Conservation (phyloP, 2,797 vertebrate species). For the Notolabrus celidotus region DNA sequence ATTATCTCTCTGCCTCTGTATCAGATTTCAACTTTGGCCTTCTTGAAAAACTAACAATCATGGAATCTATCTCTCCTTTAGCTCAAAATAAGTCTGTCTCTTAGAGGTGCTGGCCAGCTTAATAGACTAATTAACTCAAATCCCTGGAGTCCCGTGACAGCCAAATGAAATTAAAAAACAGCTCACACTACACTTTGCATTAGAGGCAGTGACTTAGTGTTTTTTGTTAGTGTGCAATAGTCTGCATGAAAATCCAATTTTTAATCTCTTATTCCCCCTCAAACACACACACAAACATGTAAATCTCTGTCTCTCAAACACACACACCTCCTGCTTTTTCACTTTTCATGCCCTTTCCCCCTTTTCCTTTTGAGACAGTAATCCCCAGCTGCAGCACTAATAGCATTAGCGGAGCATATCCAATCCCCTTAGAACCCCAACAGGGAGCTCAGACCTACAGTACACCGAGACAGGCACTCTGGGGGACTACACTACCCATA, state of each 20-base stretch:
- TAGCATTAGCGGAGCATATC: conserved; percentile 82
- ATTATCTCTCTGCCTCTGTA: conserved; percentile 10
- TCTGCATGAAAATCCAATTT: conserved; percentile 45
- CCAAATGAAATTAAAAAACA: conserved; percentile 67
- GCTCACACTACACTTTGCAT: conserved; percentile 58
- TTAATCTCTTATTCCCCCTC: conserved; percentile 32
- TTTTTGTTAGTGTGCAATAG: conserved; percentile 36
- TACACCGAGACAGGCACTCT: conserved; percentile 56
- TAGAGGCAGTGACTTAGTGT: conserved; percentile 36
- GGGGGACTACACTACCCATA: conserved; percentile 72
- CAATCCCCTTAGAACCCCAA: conserved; percentile 75
- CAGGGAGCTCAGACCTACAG: conserved; percentile 67
- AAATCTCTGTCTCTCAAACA: conserved; percentile 53
- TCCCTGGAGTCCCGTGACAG: conserved; percentile 61
- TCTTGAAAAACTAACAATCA: conserved; percentile 25
- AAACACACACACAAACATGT: conserved; percentile 53
- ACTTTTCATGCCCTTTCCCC: conserved; percentile 69
- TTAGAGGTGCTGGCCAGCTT: conserved; percentile 56
- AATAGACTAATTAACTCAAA: conserved; percentile 76
- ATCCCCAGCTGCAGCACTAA: conserved; percentile 78
- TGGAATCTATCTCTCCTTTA: conserved; percentile 45
- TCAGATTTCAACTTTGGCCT: conserved; percentile 37
- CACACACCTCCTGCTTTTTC: conserved; percentile 60
- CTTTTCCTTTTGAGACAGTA: conserved; percentile 75
- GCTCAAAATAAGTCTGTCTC: conserved; percentile 68